A percentile compares a stretch with the other conserved stretches of the same genome.
These are phyloP conservation scores for Elaeidobius kamerunicus DNA, from an alignment of 2,888 invertebrate genomes.

Conservation along the genomic window DNA sequence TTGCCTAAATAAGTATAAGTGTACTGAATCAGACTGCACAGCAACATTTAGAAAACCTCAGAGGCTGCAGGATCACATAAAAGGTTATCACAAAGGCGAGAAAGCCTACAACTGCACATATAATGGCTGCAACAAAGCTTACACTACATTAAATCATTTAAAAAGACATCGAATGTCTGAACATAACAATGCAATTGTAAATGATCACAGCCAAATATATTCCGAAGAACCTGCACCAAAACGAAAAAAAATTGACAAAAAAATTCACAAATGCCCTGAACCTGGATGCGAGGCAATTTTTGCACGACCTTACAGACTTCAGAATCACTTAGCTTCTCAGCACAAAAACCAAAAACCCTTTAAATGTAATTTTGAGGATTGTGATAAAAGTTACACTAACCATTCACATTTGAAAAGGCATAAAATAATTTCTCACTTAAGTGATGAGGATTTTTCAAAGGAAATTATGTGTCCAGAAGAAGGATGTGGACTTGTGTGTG, in stretches of 20 bases:
- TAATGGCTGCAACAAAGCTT: too few species aligned
- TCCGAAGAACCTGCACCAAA: too few species aligned
- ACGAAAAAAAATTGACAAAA: background rate
- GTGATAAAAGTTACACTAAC: constrained; percentile 39
- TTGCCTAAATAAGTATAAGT: too few species aligned
- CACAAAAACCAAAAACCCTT: constrained; percentile 35
- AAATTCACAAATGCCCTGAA: constrained; percentile 18
- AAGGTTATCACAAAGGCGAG: too few species aligned
- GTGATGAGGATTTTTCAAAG: constrained; percentile 3
- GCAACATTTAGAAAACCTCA: too few species aligned
- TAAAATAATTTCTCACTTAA: constrained; percentile 33
- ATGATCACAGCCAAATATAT: too few species aligned
- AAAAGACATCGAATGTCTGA: too few species aligned
- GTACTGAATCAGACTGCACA: too few species aligned
- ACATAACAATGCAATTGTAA: too few species aligned
- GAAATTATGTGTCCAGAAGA: constrained; percentile 33
- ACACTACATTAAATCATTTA: too few species aligned
- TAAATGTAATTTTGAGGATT: constrained; percentile 35
- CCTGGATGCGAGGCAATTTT: constrained; percentile 19
- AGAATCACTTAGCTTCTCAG: constrained; percentile 13
- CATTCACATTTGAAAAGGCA: constrained; percentile 40
- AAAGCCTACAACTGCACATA: too few species aligned
- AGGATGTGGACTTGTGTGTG: constrained; percentile 37
- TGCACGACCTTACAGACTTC: constrained; percentile 12
- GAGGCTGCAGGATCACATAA: too few species aligned